Evolutionary conservation across 1,140 invertebrate genomes (phyloP).

Genomic region (Chelonus insularis): DNA sequence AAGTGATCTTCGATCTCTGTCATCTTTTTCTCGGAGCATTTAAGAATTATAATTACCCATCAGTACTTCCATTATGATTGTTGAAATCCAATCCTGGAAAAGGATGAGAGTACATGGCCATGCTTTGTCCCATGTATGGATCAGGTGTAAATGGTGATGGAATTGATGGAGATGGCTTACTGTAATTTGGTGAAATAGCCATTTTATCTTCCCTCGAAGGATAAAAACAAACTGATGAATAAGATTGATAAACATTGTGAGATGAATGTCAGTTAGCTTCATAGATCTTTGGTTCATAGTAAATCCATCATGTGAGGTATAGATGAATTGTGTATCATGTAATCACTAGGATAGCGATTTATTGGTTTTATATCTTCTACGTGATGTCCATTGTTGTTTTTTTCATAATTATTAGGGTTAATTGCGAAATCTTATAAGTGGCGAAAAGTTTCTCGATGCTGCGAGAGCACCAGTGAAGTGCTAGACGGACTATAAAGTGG

Average conservation of each 20-base stretch:
- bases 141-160: conserved; percentile 50
- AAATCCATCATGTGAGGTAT: conserved; percentile 49
- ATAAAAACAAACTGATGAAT: conserved; percentile 50
- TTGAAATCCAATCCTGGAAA: conserved; percentile 55
- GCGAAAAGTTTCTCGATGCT: no score
- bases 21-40: conserved; percentile 83
- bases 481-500: no score
- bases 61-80: conserved; percentile 51
- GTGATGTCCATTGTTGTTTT: no score
- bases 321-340: conserved; percentile 37
- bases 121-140: conserved; percentile 53
- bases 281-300: conserved; percentile 53
- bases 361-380: conserved; percentile 49
- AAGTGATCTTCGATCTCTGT: conserved; percentile 65
- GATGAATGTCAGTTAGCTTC: conserved; percentile 51
- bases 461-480: no score
- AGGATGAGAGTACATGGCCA: conserved; percentile 56
- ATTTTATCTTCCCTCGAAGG: conserved; percentile 56
- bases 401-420: no score
- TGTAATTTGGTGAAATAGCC: conserved; percentile 45
- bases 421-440: no score
- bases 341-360: conserved; percentile 48
- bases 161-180: conserved; percentile 51
- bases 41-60: conserved; percentile 43
- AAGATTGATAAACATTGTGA: conserved; percentile 42